These are phyloP conservation scores for Scyliorhinus canicula DNA, from an alignment of 2,797 vertebrate species.

Conservation along the genomic window DNA sequence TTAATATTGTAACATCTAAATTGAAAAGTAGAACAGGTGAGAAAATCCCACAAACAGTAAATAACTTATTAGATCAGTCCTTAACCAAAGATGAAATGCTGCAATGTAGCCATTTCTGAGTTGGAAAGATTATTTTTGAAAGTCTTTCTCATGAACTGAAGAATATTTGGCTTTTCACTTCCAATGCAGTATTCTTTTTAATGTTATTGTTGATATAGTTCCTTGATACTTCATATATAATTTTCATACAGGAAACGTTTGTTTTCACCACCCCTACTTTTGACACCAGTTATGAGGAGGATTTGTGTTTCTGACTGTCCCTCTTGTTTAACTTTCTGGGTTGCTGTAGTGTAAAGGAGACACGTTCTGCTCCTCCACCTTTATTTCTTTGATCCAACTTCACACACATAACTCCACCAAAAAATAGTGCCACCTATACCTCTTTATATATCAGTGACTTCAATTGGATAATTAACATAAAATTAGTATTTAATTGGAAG, in stretches of 20 bases:
- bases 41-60: conserved; percentile 39
- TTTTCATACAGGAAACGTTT: not conserved
- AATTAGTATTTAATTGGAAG: too few species aligned
- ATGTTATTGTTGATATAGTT: not conserved
- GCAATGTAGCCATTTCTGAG: not conserved
- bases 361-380: too few species aligned
- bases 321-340: too few species aligned
- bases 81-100: not conserved
- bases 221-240: not conserved
- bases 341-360: too few species aligned
- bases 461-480: too few species aligned
- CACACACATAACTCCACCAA: too few species aligned
- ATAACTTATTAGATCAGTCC: not conserved
- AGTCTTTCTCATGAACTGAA: not conserved
- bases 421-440: too few species aligned
- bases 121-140: not conserved
- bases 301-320: not conserved
- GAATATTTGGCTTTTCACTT: not conserved
- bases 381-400: too few species aligned
- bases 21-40: conserved; percentile 79
- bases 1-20: conserved; percentile 69
- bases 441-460: too few species aligned
- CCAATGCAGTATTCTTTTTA: not conserved
- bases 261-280: not conserved
- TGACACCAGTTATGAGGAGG: not conserved